Evolutionary conservation across 2,888 invertebrate genomes (phyloP), one percentile per base, ranked within the genome.

Genomic region (Eupithecia subfuscata): DNA sequence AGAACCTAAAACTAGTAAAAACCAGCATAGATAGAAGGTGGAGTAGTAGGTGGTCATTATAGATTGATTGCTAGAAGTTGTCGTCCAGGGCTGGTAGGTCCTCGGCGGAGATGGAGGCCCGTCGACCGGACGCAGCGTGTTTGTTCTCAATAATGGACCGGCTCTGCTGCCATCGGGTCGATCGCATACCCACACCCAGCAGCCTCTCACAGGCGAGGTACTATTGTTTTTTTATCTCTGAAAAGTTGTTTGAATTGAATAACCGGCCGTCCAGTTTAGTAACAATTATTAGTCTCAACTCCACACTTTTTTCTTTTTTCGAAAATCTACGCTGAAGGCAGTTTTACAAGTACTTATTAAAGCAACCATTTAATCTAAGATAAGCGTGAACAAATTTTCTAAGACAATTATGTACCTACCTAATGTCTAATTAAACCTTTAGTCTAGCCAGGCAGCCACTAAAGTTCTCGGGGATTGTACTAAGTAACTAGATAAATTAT

Each of bases 61-160:
- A 60, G 12, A 30, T 14, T 14, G 12, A 30, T 30, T 11, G 30
- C 8, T 16, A 22, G 18, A 65, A 34, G 18, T n/a, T 6, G 37
- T 37, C 2, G 22, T 37, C 37, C 40, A n/a, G 30, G 7, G 40
- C 4, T 25, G 43, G 37, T 25, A 63, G 6, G 63, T 71, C 30
- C 40, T 9, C 60, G 45, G 63, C 63, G 64, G 64, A n/a, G 63
- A n/a, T 22, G 48, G 71, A 14, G 37, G 64, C 71, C 71, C 64
- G 70, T n/a, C 48, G 67, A 48, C 30, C 74, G 45, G 77, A 72
- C 48, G 74, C 74, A 72, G n/a, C 52, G 48, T 74, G 77, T 74
- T 77, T 74, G 74, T 67, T 74, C 77, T 69, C 60, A 72, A 77
- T 77, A 77, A 77, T 74, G 73, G 74, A 77, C 72, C 40, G 76